These are phyloP conservation scores for Thryonomys swinderianus DNA, from an alignment of 2,113 vertebrate species.

Conservation along the genomic window DNA sequence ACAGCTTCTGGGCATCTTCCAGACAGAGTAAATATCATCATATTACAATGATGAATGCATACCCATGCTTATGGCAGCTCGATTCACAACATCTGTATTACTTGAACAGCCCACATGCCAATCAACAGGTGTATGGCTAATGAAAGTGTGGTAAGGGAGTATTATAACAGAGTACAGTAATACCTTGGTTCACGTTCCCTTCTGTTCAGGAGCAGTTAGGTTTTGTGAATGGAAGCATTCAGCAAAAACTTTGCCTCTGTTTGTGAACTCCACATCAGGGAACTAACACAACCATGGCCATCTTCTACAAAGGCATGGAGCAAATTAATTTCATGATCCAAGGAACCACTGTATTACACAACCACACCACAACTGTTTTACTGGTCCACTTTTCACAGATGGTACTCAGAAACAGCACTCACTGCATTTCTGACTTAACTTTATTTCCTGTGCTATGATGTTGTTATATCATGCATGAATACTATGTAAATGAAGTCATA, in stretches of 20 bases:
- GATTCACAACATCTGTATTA: neutral
- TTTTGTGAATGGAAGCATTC: neutral
- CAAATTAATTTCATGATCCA: neutral
- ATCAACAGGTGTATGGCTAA: neutral
- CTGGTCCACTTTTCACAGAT: neutral
- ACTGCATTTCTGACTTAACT: neutral
- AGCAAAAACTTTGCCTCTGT: neutral
- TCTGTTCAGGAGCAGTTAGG: neutral
- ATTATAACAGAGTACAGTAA: neutral
- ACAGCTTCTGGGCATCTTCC: neutral
- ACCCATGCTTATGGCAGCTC: neutral
- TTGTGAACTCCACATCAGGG: neutral
- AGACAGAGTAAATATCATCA: neutral
- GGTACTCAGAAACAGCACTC: neutral
- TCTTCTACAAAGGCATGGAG: neutral
- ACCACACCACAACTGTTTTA: neutral
- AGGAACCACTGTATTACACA: neutral
- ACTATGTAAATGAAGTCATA: neutral
- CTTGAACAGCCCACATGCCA: too few species aligned
- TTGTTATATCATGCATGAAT: neutral
- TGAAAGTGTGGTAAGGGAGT: neutral
- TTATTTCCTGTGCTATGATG: neutral
- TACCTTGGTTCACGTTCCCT: neutral
- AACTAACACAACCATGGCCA: neutral
- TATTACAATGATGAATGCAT: neutral